phyloP scores from a whole-genome alignment of 2,888 invertebrate genomes.

The Lamproptera curius region DNA sequence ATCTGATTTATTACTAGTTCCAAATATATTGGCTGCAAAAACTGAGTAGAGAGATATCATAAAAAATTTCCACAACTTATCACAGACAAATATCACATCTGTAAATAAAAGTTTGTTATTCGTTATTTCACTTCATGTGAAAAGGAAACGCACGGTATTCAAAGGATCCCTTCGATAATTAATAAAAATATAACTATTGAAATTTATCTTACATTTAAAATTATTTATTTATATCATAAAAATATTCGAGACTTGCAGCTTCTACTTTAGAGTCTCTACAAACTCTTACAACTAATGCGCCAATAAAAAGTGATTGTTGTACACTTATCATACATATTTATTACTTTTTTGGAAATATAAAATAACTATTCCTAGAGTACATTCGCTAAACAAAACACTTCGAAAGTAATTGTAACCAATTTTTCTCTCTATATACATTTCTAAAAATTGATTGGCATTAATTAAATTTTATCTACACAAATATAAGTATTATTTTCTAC shows the following conservation, averaged over 20 bases:
- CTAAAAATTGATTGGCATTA: too few relatives aligned
- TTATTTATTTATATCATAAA: not conserved
- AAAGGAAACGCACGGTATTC: slow-evolving; percentile 16
- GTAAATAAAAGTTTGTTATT: slow-evolving; percentile 35
- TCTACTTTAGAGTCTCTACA: not conserved
- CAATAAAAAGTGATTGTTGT: not conserved
- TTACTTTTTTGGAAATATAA: too few relatives aligned
- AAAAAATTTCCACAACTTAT: slow-evolving; percentile 40
- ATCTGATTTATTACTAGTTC: too few relatives aligned
- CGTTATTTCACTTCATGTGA: slow-evolving; percentile 11
- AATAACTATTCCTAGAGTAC: too few relatives aligned
- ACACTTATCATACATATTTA: not conserved
- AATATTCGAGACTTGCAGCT: not conserved
- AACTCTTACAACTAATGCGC: not conserved
- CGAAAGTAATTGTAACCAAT: too few relatives aligned
- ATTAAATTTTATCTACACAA: too few relatives aligned
- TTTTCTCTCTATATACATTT: too few relatives aligned
- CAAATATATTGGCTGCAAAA: not conserved
- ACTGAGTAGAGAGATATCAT: too few relatives aligned
- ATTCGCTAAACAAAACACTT: too few relatives aligned
- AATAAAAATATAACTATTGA: slow-evolving; percentile 12
- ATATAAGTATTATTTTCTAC: too few relatives aligned
- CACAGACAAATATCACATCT: slow-evolving; percentile 62
- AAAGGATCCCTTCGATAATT: slow-evolving; percentile 36
- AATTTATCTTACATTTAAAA: not conserved